Base-by-base conservation (phyloP, 2,888 invertebrate species). In the Phaonia tiefii region DNA sequence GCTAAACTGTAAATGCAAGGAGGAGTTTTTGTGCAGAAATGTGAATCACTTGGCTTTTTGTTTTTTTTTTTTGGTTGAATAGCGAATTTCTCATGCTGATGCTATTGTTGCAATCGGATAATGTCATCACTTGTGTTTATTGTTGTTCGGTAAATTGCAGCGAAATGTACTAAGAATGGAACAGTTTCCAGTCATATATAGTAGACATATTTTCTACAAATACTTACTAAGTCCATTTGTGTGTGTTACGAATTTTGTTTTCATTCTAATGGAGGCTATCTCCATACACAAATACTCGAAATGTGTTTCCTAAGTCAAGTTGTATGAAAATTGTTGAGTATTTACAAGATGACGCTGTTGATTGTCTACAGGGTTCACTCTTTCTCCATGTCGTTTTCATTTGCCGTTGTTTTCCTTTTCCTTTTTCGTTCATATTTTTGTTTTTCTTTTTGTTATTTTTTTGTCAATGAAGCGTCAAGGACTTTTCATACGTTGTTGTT, bases 391-490 rank as follows among this genome's bases (percentile, higher is more conserved):
- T 37, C 42, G 49, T 78, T 42, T 31, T 54, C 37, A 37, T 13
- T 69, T 44, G 46, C 20, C 25, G 42, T 26, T 63, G 71, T 67
- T 31, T 44, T 66, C 2, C 20, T 70, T 22, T 56, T 49, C 17
- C 10, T 63, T n/a, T 65, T 15, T 42, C n/a, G 8, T 67, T 70
- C n/a, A 60, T 31, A 8, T 51, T 17, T 75, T 66, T n/a, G 31
- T 8, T 31, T 31, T 31, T 8, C 31, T 31, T 31, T 31, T 31
- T 5, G 31, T 63, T 22, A n/a, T 66, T 39, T 77, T 79, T 84
- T 81, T 84, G 84, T 85, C 85, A 84, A 85, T 85, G 85, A 82
- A 85, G 84, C 84, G 72, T 75, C 83, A 85, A 84, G 84, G 84
- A 84, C 84, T 83, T 83, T 83, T 56, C 60, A 75, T 65, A 80